Percentiles rank a stretch among this genome's conserved stretches.
Evolutionary conservation across 2,113 vertebrate species (phyloP).

Genomic region (Bostrychus sinensis): DNA sequence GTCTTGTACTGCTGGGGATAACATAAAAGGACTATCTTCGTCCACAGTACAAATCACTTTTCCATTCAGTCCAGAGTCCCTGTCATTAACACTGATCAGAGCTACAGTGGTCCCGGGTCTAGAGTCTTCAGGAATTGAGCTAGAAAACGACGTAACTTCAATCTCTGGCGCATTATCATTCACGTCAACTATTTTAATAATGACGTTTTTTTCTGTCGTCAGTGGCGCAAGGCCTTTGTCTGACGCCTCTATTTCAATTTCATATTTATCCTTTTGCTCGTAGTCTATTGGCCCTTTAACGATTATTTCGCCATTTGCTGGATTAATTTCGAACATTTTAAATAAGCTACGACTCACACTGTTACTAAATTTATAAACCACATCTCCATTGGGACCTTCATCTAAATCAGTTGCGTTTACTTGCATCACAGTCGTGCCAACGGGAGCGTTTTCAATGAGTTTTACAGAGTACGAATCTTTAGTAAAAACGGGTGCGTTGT

Average conservation of each 20-base stretch:
- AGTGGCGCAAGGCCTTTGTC: conserved; percentile 46
- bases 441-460: conserved; percentile 38
- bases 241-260: conserved; percentile 71
- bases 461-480: conserved; percentile 47
- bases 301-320: conserved; percentile 57
- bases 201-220: too few species aligned
- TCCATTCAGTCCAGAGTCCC: conserved; percentile 59
- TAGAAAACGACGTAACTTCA: too few species aligned
- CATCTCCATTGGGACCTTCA: conserved; percentile 66
- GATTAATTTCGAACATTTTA: conserved; percentile 53
- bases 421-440: conserved; percentile 57
- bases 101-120: too few species aligned
- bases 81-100: too few species aligned
- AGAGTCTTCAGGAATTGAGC: too few species aligned
- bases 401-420: conserved; percentile 77
- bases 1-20: conserved; percentile 49
- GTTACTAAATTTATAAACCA: conserved; percentile 66
- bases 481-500: conserved; percentile 62
- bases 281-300: conserved; percentile 63
- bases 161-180: too few species aligned
- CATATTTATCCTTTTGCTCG: conserved; percentile 60
- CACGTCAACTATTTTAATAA: too few species aligned
- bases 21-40: conserved; percentile 27
- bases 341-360: conserved; percentile 34
- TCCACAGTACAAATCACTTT: conserved; percentile 63